Evolutionary conservation across 2,113 vertebrate species (phyloP).

Genomic region (Dolichallabes microphthalmus): DNA sequence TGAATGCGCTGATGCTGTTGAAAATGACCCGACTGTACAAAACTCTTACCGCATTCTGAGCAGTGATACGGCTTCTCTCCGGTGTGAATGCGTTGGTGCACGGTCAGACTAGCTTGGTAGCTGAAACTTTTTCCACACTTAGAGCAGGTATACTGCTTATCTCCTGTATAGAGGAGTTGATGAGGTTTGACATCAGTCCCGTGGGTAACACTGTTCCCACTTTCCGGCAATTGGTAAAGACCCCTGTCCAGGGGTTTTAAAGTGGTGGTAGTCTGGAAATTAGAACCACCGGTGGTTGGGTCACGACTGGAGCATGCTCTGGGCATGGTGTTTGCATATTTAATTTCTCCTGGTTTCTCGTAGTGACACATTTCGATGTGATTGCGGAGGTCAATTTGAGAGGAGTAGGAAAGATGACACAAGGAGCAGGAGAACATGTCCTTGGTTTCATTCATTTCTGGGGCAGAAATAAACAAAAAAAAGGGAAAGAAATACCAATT

Average conservation of each 20-base stretch:
- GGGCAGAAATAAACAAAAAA: not conserved
- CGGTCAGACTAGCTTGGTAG: slow-evolving; percentile 7
- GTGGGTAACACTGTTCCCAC: not conserved
- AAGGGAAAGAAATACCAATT: not conserved
- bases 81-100: slow-evolving; percentile 2
- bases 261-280: not conserved
- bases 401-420: not conserved
- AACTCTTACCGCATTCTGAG: not conserved
- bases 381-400: not conserved
- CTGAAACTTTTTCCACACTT: slow-evolving; percentile 3
- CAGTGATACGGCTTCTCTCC: slow-evolving; percentile 6
- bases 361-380: not conserved
- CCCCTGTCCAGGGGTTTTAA: not conserved
- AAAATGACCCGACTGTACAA: slow-evolving; percentile 8
- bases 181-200: not conserved
- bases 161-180: not conserved
- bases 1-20: slow-evolving; percentile 1
- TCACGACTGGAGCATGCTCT: not conserved
- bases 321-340: not conserved
- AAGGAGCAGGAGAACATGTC: not conserved
- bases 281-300: too few species aligned
- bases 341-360: not conserved
- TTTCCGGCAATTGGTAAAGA: not conserved
- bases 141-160: not conserved
- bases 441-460: not conserved